These are phyloP conservation scores for Cromileptes altivelis DNA, from an alignment of 2,113 vertebrate species.

Conservation along the genomic window DNA sequence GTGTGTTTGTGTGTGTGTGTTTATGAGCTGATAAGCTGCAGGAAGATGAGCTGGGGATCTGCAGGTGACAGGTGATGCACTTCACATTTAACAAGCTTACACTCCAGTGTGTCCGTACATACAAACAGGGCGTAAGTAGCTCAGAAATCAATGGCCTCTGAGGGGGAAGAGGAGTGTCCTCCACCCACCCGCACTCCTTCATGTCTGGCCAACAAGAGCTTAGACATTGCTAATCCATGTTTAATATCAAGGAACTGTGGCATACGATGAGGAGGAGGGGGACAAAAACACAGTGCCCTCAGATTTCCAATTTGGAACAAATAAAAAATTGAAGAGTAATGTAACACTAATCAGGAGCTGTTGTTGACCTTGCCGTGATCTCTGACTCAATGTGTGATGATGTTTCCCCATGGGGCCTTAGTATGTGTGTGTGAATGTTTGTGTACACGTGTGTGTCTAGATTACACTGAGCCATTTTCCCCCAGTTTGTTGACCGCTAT, in stretches of 20 bases:
- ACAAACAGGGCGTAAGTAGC: conserved; percentile 83
- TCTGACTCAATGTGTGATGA: conserved; percentile 69
- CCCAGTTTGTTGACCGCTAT: conserved; percentile 59
- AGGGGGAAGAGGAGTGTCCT: conserved; percentile 31
- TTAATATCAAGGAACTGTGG: conserved; percentile 79
- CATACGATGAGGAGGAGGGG: conserved; percentile 12
- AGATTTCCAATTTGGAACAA: conserved; percentile 81
- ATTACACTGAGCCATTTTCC: conserved; percentile 44
- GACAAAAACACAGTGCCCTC: conserved; percentile 39
- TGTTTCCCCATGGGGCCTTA: conserved; percentile 49
- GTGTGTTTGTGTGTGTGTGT: conserved; percentile 38
- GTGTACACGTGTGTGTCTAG: conserved; percentile 54
- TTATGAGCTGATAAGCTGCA: conserved; percentile 62
- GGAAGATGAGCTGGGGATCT: conserved; percentile 65
- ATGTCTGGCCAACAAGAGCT: conserved; percentile 57
- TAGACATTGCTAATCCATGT: conserved; percentile 82
- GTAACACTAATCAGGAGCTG: conserved; percentile 81
- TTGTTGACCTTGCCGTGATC: conserved; percentile 84
- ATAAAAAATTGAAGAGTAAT: conserved; percentile 87
- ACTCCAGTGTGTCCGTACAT: conserved; percentile 83
- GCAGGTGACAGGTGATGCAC: conserved; percentile 77
- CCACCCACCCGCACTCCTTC: conserved; percentile 16
- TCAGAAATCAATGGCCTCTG: conserved; percentile 76
- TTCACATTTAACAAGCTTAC: conserved; percentile 85
- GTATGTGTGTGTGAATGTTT: conserved; percentile 56